Conservation (phyloP, 2,797 vertebrate species). For the Botia almorhae region DNA sequence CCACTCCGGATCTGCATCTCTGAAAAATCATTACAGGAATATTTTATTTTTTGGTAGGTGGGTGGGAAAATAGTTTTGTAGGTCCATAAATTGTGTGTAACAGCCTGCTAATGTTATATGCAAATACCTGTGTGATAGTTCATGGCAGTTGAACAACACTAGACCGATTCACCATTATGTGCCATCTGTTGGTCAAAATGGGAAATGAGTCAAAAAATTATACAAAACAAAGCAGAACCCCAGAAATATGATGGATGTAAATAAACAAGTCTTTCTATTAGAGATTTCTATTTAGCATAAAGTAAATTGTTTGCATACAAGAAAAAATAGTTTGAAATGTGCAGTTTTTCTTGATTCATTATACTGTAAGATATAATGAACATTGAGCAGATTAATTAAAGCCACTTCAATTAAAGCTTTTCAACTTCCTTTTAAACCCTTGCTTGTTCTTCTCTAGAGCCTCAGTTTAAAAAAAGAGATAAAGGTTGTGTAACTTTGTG, state of each 20-base stretch:
- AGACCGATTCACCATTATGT: slow-evolving; percentile 42
- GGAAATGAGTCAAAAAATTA: slow-evolving; percentile 48
- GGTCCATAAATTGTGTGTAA: slow-evolving; percentile 21
- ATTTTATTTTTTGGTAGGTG: neutral
- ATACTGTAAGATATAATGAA: neutral
- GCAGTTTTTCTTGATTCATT: neutral
- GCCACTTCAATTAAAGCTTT: neutral
- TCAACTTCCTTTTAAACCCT: neutral
- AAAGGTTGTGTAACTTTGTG: slow-evolving; percentile 38
- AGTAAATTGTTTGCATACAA: neutral
- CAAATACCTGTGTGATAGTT: slow-evolving; percentile 17
- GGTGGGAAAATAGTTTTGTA: neutral
- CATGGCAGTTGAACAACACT: neutral
- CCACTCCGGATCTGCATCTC: neutral
- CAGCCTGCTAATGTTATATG: slow-evolving; percentile 17
- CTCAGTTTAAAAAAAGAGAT: slow-evolving; percentile 2
- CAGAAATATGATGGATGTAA: neutral
- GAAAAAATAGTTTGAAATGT: neutral
- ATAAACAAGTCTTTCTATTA: neutral
- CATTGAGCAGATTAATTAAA: neutral
- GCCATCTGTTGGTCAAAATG: slow-evolving; percentile 62
- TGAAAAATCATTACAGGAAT: neutral
- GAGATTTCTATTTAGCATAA: neutral
- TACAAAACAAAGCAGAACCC: neutral
- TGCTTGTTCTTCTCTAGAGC: neutral